phyloP scores from a whole-genome alignment of 2,888 invertebrate species.

The Steinernema scapterisci region DNA sequence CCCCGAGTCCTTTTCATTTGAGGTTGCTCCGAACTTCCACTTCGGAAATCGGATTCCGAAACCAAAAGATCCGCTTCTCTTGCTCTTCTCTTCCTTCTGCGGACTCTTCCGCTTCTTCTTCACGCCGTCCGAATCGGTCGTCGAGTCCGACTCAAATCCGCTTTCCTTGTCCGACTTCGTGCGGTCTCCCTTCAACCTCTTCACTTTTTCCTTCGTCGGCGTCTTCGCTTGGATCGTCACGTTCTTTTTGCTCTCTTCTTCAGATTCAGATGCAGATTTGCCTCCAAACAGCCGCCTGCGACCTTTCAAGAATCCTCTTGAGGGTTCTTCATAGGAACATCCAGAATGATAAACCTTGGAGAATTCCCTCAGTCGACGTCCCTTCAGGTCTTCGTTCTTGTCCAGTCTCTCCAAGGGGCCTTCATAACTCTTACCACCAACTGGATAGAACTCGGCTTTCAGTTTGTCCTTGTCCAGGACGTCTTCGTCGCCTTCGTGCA shows the following conservation, averaged over 20 bases:
- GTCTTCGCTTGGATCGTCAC: background rate
- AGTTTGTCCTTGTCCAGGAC: slow-evolving; percentile 34
- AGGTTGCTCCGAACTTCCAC: slow-evolving; percentile 36
- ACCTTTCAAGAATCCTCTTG: slow-evolving; percentile 1
- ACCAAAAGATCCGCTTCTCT: slow-evolving; percentile 14
- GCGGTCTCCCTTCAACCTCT: slow-evolving; percentile 13
- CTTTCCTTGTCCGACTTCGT: slow-evolving; percentile 27
- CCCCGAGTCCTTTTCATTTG: background rate
- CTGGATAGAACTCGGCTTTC: slow-evolving; percentile 30
- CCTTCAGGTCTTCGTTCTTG: slow-evolving; percentile 26
- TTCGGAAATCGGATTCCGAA: slow-evolving; percentile 35
- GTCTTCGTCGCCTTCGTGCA: slow-evolving; percentile 47
- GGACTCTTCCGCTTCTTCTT: slow-evolving; percentile 30
- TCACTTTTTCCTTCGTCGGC: slow-evolving; percentile 19
- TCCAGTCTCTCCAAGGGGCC: slow-evolving; percentile 32
- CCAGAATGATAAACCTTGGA: background rate
- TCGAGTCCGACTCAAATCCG: slow-evolving; percentile 18
- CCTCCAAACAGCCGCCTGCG: background rate
- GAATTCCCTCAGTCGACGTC: slow-evolving; percentile 9
- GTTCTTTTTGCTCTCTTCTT: background rate
- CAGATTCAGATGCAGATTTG: background rate
- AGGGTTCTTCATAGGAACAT: background rate
- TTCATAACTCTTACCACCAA: slow-evolving; percentile 16
- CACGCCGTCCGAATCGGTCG: background rate
- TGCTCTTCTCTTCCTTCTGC: slow-evolving; percentile 16